Evolutionary conservation across 1,140 invertebrate genomes (phyloP).

Genomic region (Anoplophora glabripennis): DNA sequence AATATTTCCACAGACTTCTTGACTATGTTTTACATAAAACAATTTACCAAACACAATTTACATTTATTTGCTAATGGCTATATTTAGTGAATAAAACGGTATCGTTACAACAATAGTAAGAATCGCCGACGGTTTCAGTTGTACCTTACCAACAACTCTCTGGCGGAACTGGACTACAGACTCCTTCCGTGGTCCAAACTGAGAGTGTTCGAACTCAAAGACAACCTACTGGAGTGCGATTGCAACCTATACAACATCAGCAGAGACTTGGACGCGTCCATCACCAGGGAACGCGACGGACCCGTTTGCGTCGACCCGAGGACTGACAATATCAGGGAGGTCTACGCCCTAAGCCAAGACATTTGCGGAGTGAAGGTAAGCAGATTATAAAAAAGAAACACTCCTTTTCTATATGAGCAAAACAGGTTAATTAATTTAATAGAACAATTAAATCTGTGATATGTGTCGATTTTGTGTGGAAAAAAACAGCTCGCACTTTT

Average conservation of each 20-base stretch:
- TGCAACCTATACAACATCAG: slow-evolving; percentile 51
- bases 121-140: slow-evolving; percentile 48
- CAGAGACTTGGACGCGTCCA: slow-evolving; percentile 21
- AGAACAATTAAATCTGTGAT: too few species aligned
- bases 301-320: slow-evolving; percentile 36
- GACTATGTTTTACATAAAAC: too few species aligned
- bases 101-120: too few species aligned
- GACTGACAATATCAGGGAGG: slow-evolving; percentile 16
- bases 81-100: too few species aligned
- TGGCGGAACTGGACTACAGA: slow-evolving; percentile 29
- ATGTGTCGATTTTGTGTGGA: too few species aligned
- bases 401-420: too few species aligned
- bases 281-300: slow-evolving; percentile 31
- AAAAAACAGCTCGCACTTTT: too few species aligned
- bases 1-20: too few species aligned
- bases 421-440: too few species aligned
- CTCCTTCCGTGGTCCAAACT: slow-evolving; percentile 38
- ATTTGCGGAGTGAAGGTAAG: slow-evolving; percentile 22
- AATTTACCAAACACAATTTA: too few species aligned
- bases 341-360: slow-evolving; percentile 23
- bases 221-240: slow-evolving; percentile 60
- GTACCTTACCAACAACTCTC: slow-evolving; percentile 49
- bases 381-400: too few species aligned
- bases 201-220: slow-evolving; percentile 50
- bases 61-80: too few species aligned